Base-by-base conservation (phyloP, 2,113 vertebrate genomes). In the Vulpes lagopus region DNA sequence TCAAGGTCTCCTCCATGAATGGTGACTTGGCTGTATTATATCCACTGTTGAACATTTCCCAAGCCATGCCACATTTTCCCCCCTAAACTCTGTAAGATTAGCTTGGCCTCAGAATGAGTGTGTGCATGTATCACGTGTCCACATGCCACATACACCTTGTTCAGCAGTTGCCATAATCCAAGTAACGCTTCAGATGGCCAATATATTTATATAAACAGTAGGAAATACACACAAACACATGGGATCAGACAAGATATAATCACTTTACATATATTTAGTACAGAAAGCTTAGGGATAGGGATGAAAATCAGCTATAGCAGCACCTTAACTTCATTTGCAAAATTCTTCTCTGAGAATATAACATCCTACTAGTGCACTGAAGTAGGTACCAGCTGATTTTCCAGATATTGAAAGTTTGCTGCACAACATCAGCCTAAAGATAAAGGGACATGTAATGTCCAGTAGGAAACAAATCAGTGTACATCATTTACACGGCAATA, bases 401-500 rank as follows among this genome's bases (percentile, higher is more conserved):
- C 95, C 95, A 89, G 65, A 43, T 82, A 67, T n/a, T 79, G 43
- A 96, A 97, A 94, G 62, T 78, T 96, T 95, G 73, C 91, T 92
- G 96, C 51, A 59, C 98, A 94, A 83, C 49, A 83, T 97, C 92
- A 96, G 88, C 93, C 83, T 95, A 69, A 74, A 98, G 92, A 92
- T 83, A 98, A 82, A 97, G 73, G 96, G 96, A 98, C 95, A 87
- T 96, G 97, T 95, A 96, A 97, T 91, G 59, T 91, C 96, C 96
- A 86, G 91, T 80, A 96, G 91, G 98, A 98, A 96, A 86, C 92
- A 97, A 98, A 98, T 98, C 94, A 94, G 94, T 97, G 96, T 67
- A 96, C 94, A n/a, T 97, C 60, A 19, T 98, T 98, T 97, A 97
- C 87, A 98, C 96, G 71, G 65, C 95, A 93, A 97, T 96, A 98